Evolutionary conservation across 2,797 vertebrate genomes (phyloP), one percentile per base, ranked within the genome.

Genomic region (Chiroxiphia lanceolata): DNA sequence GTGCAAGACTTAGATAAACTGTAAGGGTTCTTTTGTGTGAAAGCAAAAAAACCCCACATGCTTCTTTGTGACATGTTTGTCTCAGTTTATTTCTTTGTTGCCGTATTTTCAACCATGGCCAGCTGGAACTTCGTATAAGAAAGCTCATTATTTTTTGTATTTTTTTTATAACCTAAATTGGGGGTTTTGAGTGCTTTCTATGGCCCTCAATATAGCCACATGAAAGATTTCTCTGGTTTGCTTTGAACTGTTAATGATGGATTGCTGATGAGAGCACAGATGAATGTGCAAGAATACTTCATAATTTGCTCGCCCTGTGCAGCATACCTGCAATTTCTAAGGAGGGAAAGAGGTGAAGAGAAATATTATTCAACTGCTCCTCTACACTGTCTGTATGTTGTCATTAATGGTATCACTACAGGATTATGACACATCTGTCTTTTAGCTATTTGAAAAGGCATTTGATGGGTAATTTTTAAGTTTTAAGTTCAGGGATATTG

Each of bases 281-380:
- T 60, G 71, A 74, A 75, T 64, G 38, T 96, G 44, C 42, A 95
- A 94, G 70, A 94, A 77, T 71, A 36, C 13, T 83, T 94, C 7
- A 60, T 92, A 50, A 72, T 53, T 40, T 90, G 42, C 69, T 87
- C 25, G 16, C 59, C 69, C 14, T 12, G 1, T 91, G 53, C 42
- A 82, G 18, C 21, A 38, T 79, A 72, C 64, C 68, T 90, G 8
- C 64, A 40, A 40, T 77, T 94, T 78, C 82, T 71, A 7, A 53
- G n/a, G 17, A 27, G 4, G 23, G 2, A 2, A 80, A 61, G 63
- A 77, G 11, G 7, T 68, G 14, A 90, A 94, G 38, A 90, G 63
- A 86, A 88, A 17, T 17, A 26, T 36, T 82, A 60, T 51, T 65
- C n/a, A 75, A 2, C 61, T 85, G 34, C 34, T 85, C 25, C 23